Evolutionary conservation across 2,113 vertebrate species (phyloP).

Genomic region (Pimephales promelas): DNA sequence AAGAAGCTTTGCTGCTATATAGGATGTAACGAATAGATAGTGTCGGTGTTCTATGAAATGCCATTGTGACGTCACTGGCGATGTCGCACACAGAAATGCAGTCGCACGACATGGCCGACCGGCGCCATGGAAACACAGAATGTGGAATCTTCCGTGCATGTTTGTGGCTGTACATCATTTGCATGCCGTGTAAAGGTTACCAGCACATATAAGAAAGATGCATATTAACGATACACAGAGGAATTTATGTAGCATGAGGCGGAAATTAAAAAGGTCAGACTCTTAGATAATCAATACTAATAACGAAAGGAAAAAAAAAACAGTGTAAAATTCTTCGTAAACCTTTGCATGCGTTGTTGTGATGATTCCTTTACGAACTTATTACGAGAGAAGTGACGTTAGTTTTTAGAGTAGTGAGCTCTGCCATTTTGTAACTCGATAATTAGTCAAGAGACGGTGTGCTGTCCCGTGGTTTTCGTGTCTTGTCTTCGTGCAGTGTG

Average conservation of each 20-base stretch:
- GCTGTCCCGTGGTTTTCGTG: constrained; percentile 92
- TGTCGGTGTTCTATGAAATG: constrained; percentile 93
- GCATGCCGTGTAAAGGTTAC: constrained; percentile 89
- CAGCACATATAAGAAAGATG: constrained; percentile 57
- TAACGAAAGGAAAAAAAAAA: constrained; percentile 39
- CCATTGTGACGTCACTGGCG: constrained; percentile 88
- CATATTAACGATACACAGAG: constrained; percentile 59
- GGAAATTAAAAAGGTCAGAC: constrained; percentile 54
- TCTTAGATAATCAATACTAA: constrained; percentile 52
- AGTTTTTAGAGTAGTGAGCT: constrained; percentile 92
- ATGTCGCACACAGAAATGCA: constrained; percentile 85
- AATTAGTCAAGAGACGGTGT: constrained; percentile 89
- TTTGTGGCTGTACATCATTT: constrained; percentile 87
- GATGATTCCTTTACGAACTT: constrained; percentile 88
- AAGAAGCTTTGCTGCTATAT: constrained; percentile 98
- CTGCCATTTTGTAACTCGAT: constrained; percentile 87
- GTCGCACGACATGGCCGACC: constrained; percentile 73
- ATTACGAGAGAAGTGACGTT: constrained; percentile 84
- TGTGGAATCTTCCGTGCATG: constrained; percentile 88
- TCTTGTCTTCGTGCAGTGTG: constrained; percentile 92
- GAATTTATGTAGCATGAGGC: constrained; percentile 90
- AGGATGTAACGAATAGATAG: constrained; percentile 71
- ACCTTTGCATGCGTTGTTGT: constrained; percentile 94
- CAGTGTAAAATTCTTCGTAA: constrained; percentile 72
- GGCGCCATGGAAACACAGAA: constrained; percentile 85